Conservation (phyloP, 2,113 vertebrate genomes). For the Tachycineta bicolor region DNA sequence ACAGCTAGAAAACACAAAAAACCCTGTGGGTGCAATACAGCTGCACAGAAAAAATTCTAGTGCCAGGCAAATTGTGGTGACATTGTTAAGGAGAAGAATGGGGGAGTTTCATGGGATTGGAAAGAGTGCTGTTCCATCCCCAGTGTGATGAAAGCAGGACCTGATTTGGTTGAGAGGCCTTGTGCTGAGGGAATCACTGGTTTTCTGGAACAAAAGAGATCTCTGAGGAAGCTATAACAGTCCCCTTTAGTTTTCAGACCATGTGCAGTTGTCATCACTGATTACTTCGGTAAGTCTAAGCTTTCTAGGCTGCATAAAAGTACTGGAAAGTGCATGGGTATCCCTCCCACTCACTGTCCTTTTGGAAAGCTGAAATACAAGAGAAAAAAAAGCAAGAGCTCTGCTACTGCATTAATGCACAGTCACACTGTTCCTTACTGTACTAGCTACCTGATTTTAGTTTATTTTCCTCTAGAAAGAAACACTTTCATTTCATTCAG, state of each 20-base stretch:
- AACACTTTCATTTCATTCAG: not conserved
- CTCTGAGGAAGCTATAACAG: not conserved
- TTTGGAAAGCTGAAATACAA: not conserved
- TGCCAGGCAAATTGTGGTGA: not conserved
- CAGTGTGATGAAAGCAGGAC: not conserved
- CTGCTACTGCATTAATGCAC: not conserved
- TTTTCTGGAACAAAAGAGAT: not conserved
- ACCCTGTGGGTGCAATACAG: not conserved
- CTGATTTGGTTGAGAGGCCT: not conserved
- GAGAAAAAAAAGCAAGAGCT: not conserved
- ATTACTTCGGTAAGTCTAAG: not conserved
- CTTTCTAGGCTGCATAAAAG: not conserved
- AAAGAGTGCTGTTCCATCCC: not conserved
- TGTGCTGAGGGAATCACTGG: not conserved
- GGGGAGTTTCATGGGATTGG: not conserved
- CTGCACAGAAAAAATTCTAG: not conserved
- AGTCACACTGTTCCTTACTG: not conserved
- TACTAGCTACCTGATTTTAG: not conserved
- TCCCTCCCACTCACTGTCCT: not conserved
- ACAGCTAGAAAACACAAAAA: not conserved
- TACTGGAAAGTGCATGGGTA: not conserved
- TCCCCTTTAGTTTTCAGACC: not conserved
- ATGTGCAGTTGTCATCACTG: rapidly evolving
- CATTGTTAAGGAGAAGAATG: not conserved
- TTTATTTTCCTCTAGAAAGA: not conserved